Evolutionary conservation across 2,797 vertebrate genomes (phyloP).

Genomic region (Champsocephalus gunnari): DNA sequence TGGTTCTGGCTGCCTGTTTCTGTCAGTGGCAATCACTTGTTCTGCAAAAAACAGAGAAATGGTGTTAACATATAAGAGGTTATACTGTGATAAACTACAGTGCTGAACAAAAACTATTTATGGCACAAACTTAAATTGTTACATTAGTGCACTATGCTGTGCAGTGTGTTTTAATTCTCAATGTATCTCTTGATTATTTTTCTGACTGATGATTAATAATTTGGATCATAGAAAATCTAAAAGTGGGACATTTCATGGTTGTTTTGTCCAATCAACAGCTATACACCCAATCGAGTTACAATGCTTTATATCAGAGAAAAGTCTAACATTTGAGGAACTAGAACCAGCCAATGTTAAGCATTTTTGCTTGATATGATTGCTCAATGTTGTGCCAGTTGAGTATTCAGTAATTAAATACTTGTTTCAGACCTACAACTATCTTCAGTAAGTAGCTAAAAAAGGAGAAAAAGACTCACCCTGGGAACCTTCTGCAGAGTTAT

Average conservation of each 20-base stretch:
- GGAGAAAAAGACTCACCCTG: slow-evolving; percentile 39
- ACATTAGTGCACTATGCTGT: neutral
- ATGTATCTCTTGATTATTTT: neutral
- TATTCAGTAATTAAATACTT: neutral
- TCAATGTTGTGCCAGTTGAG: neutral
- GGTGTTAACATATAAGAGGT: fast-evolving
- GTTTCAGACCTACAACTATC: neutral
- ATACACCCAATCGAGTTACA: neutral
- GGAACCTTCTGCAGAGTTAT: neutral
- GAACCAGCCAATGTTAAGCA: neutral
- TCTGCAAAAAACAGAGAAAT: slow-evolving; percentile 34
- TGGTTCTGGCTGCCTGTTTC: slow-evolving; percentile 15
- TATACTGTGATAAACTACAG: slow-evolving; percentile 5
- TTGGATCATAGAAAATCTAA: neutral
- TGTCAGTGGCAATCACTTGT: slow-evolving; percentile 6
- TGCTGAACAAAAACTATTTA: neutral
- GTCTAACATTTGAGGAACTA: neutral
- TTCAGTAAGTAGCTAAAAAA: neutral
- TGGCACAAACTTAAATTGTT: neutral
- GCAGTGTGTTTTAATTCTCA: neutral
- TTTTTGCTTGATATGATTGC: neutral
- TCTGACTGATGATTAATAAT: neutral
- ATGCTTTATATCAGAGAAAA: neutral
- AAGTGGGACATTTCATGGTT: neutral
- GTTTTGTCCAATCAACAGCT: too few relatives aligned